A percentile compares a stretch with the other conserved stretches of the same genome.
phyloP scores from a whole-genome alignment of 2,888 invertebrate genomes.

The Esperia sulphurella region DNA sequence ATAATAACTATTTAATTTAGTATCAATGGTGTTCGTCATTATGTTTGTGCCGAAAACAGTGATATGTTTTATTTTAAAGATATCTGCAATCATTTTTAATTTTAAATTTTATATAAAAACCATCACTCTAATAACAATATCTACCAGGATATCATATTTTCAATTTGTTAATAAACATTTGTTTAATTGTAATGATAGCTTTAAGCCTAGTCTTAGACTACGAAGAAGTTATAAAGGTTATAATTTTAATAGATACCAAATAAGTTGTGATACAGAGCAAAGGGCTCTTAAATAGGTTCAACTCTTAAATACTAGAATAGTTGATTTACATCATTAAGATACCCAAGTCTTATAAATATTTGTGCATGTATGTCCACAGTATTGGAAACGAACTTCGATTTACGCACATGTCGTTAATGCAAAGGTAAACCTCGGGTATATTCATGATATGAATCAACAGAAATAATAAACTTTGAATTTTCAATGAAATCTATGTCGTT shows the following conservation, averaged over 20 bases:
- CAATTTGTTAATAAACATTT: conserved; percentile 64
- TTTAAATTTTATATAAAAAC: conserved; percentile 68
- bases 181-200: conserved; percentile 61
- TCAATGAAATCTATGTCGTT: conserved; percentile 58
- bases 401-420: too few relatives aligned
- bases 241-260: conserved; percentile 32
- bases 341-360: too few relatives aligned
- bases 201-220: conserved; percentile 73
- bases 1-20: conserved; percentile 17
- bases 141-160: conserved; percentile 73
- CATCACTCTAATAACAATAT: conserved; percentile 77
- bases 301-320: conserved; percentile 3
- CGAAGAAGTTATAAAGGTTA: conserved; percentile 67
- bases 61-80: conserved; percentile 33
- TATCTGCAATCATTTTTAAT: conserved; percentile 49
- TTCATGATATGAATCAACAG: conserved; percentile 11
- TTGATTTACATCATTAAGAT: not conserved
- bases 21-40: conserved; percentile 43
- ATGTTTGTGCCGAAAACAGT: conserved; percentile 40
- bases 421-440: not conserved
- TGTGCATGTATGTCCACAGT: too few relatives aligned
- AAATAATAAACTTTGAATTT: conserved; percentile 49
- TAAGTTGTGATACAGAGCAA: conserved; percentile 30
- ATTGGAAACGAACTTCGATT: too few relatives aligned
- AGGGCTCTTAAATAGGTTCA: conserved; percentile 2